Percentiles rank a stretch among this genome's conserved stretches.
These are phyloP conservation scores for Tyrophagus putrescentiae DNA, from an alignment of 1,140 invertebrate genomes.

Conservation along the genomic window DNA sequence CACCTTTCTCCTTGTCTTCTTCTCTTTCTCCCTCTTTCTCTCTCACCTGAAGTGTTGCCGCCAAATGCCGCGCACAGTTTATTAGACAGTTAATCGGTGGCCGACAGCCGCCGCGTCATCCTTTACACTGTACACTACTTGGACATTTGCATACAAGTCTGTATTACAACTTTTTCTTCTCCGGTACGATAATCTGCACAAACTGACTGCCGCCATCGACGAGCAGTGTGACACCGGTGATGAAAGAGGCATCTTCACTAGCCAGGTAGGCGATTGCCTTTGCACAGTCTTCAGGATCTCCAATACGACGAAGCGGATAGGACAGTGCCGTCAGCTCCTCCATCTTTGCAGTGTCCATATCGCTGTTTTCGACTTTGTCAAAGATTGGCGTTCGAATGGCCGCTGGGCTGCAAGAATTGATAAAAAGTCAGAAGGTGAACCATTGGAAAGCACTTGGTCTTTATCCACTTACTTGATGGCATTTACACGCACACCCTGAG, in stretches of 20 bases:
- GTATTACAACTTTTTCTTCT: neutral
- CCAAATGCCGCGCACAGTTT: neutral
- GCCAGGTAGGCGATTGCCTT: conserved; percentile 64
- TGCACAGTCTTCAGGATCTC: conserved; percentile 39
- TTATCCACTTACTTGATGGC: conserved; percentile 16
- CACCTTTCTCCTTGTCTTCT: neutral
- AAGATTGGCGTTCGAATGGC: conserved; percentile 15
- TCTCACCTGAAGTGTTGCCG: no score
- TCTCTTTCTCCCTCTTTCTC: neutral
- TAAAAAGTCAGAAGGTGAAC: conserved; percentile 6
- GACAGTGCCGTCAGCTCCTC: neutral
- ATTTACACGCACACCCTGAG: conserved; percentile 32
- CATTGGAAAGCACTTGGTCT: neutral
- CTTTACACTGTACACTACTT: no score
- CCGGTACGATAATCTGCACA: neutral
- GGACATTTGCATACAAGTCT: neutral
- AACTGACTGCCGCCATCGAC: conserved; percentile 51
- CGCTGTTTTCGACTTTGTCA: neutral
- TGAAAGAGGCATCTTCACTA: conserved; percentile 58
- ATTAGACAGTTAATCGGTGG: neutral
- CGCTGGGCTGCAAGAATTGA: neutral
- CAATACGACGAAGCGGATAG: conserved; percentile 18
- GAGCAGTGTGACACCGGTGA: conserved; percentile 58
- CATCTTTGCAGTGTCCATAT: neutral
- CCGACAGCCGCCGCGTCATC: no score